Evolutionary conservation across 2,888 invertebrate genomes (phyloP).

Genomic region (Drosophila kuntzei): DNA sequence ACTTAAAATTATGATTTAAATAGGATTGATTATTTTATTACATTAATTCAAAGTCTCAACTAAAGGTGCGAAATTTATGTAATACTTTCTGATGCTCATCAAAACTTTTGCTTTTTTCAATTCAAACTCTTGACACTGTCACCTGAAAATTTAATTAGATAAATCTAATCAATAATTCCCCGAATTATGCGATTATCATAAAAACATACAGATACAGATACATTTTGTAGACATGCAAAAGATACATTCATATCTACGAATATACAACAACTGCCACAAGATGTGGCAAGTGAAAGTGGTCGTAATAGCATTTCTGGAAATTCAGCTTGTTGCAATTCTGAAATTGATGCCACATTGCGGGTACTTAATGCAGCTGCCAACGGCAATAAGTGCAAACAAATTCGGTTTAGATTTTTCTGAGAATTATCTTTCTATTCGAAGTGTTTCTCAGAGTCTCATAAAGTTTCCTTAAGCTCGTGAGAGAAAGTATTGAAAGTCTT

Average conservation of each 20-base stretch:
- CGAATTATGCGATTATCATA: constrained; percentile 28
- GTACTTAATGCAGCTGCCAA: neutral
- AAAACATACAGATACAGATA: neutral
- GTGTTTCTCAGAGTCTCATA: neutral
- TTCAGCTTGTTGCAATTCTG: neutral
- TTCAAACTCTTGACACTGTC: no score
- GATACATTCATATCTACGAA: neutral
- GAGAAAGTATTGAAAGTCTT: no score
- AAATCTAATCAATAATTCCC: constrained; percentile 34
- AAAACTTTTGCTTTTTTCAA: no score
- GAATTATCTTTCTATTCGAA: neutral
- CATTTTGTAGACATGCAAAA: neutral
- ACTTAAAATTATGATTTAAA: no score
- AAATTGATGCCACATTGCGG: neutral
- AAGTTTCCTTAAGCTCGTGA: neutral
- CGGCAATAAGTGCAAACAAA: neutral
- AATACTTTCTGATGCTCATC: no score
- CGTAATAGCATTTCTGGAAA: neutral
- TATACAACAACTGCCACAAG: neutral
- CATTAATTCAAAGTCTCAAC: no score
- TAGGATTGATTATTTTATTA: no score
- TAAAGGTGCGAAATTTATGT: no score
- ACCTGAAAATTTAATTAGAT: no score
- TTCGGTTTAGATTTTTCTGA: neutral
- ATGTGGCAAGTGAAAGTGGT: neutral